Conservation (phyloP, 2,113 vertebrate species). For the Poeciliopsis turrubarensis region DNA sequence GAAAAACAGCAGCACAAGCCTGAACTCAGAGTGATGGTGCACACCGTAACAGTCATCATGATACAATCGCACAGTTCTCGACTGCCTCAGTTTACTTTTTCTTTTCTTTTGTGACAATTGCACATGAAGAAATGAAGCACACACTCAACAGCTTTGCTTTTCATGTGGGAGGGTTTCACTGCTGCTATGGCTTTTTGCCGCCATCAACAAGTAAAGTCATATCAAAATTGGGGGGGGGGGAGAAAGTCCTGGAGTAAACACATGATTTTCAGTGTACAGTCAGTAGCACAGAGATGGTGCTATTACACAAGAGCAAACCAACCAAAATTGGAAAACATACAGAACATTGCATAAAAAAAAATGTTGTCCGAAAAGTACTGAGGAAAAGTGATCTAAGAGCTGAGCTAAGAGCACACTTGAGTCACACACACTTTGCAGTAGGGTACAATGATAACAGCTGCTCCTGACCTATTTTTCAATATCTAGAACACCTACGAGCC, state of each 20-base stretch:
- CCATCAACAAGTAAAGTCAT: slow-evolving; percentile 68
- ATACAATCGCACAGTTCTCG: slow-evolving; percentile 40
- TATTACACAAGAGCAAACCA: slow-evolving; percentile 33
- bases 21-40: slow-evolving; percentile 61
- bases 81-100: slow-evolving; percentile 10
- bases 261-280: slow-evolving; percentile 39
- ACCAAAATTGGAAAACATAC: slow-evolving; percentile 35
- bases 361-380: background rate
- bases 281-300: slow-evolving; percentile 16
- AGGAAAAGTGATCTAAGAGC: slow-evolving; percentile 1
- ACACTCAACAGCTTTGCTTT: slow-evolving; percentile 11
- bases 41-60: slow-evolving; percentile 56
- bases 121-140: slow-evolving; percentile 45
- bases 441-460: background rate
- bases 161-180: slow-evolving; percentile 41
- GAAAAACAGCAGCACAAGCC: slow-evolving; percentile 73
- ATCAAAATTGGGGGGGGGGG: slow-evolving; percentile 48
- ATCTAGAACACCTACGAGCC: slow-evolving; percentile 10
- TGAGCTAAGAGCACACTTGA: slow-evolving; percentile 8
- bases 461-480: slow-evolving; percentile 17
- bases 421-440: slow-evolving; percentile 2
- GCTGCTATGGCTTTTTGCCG: slow-evolving; percentile 39
- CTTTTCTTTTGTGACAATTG: background rate
- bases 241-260: slow-evolving; percentile 37
- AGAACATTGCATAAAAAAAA: slow-evolving; percentile 11